These are phyloP conservation scores for Amphiprion ocellaris DNA, from an alignment of 2,113 vertebrate species.

Conservation along the genomic window DNA sequence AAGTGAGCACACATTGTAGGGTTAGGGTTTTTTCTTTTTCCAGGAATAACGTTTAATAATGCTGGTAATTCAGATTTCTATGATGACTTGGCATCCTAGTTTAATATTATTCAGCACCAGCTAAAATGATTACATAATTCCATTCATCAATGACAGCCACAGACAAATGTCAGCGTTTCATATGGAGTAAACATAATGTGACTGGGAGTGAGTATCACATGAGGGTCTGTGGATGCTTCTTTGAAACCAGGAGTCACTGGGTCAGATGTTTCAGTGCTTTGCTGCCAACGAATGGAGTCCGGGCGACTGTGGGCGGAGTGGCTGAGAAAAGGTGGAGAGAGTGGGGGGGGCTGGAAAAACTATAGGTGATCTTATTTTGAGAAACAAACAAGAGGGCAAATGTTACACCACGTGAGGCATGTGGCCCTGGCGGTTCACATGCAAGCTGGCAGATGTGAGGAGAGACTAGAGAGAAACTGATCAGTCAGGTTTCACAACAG, in stretches of 20 bases:
- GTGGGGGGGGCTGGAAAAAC: conserved; percentile 48
- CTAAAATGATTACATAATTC: conserved; percentile 19
- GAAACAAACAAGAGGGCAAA: conserved; percentile 83
- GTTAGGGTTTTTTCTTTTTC: neutral
- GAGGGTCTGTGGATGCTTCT: conserved; percentile 43
- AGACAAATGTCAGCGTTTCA: conserved; percentile 12
- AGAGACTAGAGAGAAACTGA: conserved; percentile 27
- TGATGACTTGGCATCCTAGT: neutral
- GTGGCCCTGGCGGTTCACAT: conserved; percentile 53
- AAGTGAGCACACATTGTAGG: neutral
- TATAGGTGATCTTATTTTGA: conserved; percentile 84
- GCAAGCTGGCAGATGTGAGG: conserved; percentile 65
- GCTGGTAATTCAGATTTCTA: neutral
- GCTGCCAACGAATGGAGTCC: conserved; percentile 46
- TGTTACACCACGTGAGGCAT: conserved; percentile 78
- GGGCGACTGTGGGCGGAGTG: conserved; percentile 55
- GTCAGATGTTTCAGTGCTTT: conserved; percentile 57
- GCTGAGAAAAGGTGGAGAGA: conserved; percentile 16
- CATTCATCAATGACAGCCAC: conserved; percentile 32
- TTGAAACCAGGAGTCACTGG: conserved; percentile 48
- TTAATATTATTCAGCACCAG: neutral
- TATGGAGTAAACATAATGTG: conserved; percentile 53
- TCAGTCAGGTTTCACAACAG: conserved; percentile 74
- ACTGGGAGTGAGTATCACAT: conserved; percentile 16
- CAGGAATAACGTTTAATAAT: neutral